A percentile compares a stretch with the other conserved stretches of the same genome.
These are phyloP conservation scores for Megaceryle maxima DNA, from an alignment of 2,113 vertebrate species.

Conservation along the genomic window DNA sequence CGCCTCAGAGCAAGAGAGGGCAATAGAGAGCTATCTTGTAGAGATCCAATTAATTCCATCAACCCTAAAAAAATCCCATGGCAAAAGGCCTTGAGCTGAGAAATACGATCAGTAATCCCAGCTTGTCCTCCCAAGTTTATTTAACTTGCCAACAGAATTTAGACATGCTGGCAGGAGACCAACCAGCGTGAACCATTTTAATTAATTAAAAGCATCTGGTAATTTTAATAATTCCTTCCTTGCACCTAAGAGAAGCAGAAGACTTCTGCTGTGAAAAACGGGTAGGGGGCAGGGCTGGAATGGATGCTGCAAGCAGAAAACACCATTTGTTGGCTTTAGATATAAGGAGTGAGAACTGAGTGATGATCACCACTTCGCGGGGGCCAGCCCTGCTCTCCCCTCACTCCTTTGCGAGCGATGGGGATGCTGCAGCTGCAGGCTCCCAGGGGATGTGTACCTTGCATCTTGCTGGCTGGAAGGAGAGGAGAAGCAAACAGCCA, in stretches of 20 bases:
- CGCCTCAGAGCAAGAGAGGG: conserved; percentile 54
- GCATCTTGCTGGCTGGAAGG: not conserved
- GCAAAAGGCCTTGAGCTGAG: not conserved
- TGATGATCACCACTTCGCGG: not conserved
- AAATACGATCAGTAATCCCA: not conserved
- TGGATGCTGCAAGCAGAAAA: not conserved
- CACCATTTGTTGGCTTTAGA: not conserved
- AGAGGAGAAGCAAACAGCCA: not conserved
- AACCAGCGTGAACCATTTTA: not conserved
- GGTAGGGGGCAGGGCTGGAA: not conserved
- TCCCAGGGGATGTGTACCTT: not conserved
- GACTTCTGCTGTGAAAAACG: not conserved
- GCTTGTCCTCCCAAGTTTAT: not conserved
- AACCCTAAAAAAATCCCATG: not conserved
- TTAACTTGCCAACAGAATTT: not conserved
- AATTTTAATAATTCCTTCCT: not conserved
- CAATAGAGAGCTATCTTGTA: conserved; percentile 56
- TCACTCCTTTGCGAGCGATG: not conserved
- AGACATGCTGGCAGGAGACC: not conserved
- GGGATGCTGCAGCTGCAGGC: not conserved
- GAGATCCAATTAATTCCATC: not conserved
- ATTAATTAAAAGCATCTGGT: conserved; percentile 27
- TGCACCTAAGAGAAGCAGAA: not conserved
- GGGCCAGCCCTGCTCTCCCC: not conserved
- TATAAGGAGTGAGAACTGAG: not conserved